These are phyloP conservation scores for Coreoperca whiteheadi DNA, from an alignment of 2,113 vertebrate species.

Conservation along the genomic window DNA sequence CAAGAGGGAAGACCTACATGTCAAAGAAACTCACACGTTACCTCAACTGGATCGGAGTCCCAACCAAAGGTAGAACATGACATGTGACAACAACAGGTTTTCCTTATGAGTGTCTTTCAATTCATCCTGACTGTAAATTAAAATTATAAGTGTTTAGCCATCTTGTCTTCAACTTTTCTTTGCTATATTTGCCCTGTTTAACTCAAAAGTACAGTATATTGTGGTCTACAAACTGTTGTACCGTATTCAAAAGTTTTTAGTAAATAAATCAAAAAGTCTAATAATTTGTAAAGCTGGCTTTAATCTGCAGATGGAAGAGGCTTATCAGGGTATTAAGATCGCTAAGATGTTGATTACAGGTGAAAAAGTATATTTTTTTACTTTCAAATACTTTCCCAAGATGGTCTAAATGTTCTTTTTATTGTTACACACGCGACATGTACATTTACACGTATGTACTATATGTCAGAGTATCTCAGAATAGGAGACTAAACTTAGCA, in stretches of 20 bases:
- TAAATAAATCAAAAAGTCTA: neutral
- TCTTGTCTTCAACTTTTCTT: neutral
- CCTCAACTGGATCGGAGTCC: slow-evolving; percentile 99
- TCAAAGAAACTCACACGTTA: slow-evolving; percentile 98
- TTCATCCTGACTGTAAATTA: neutral
- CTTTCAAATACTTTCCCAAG: neutral
- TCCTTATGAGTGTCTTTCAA: neutral
- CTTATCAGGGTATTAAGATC: neutral
- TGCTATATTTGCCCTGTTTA: neutral
- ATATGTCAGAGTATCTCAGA: neutral
- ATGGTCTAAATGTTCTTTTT: neutral
- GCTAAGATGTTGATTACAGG: neutral
- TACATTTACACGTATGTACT: neutral
- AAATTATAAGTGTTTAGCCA: neutral
- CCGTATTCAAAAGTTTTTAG: neutral
- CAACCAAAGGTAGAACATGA: slow-evolving; percentile 90
- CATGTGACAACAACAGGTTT: neutral
- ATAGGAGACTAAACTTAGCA: neutral
- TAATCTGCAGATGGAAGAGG: neutral
- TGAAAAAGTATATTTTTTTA: neutral
- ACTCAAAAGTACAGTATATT: neutral
- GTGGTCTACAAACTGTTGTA: neutral
- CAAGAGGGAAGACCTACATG: slow-evolving; percentile 94
- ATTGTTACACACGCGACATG: neutral
- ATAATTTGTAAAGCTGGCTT: neutral